Evolutionary conservation across 2,888 invertebrate species (phyloP).

Genomic region (Neria commutata): DNA sequence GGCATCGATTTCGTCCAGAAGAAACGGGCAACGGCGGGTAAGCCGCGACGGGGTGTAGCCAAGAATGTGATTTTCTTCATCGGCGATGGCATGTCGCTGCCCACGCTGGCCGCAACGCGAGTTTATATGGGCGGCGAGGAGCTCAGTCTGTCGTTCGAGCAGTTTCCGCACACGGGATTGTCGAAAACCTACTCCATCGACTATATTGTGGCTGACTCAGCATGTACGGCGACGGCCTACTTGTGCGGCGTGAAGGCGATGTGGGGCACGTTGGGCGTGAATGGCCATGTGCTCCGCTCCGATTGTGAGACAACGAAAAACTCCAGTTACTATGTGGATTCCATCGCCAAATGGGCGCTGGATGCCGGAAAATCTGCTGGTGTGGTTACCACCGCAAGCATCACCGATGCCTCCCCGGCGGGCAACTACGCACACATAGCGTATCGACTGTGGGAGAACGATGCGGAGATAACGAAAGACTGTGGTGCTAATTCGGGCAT

Average conservation of each 20-base stretch:
- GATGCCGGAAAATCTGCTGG: constrained; percentile 67
- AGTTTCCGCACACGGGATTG: constrained; percentile 74
- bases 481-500: constrained; percentile 63
- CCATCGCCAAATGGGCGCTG: constrained; percentile 73
- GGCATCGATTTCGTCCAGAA: constrained; percentile 22
- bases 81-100: constrained; percentile 84
- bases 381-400: constrained; percentile 74
- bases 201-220: constrained; percentile 78
- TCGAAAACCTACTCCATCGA: constrained; percentile 76
- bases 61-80: constrained; percentile 80
- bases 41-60: constrained; percentile 53
- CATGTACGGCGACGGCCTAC: constrained; percentile 79
- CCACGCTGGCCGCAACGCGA: constrained; percentile 77
- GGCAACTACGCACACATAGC: constrained; percentile 68
- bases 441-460: constrained; percentile 73
- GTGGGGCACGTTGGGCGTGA: constrained; percentile 75
- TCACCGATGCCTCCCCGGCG: constrained; percentile 78
- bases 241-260: constrained; percentile 78
- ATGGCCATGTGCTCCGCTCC: constrained; percentile 67
- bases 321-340: constrained; percentile 66
- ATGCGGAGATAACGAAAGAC: constrained; percentile 63
- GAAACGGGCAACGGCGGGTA: constrained; percentile 9
- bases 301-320: constrained; percentile 69
- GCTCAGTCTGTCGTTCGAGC: constrained; percentile 71
- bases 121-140: constrained; percentile 78